Conservation (phyloP, 2,113 vertebrate species). For the Ibidorhyncha struthersii region DNA sequence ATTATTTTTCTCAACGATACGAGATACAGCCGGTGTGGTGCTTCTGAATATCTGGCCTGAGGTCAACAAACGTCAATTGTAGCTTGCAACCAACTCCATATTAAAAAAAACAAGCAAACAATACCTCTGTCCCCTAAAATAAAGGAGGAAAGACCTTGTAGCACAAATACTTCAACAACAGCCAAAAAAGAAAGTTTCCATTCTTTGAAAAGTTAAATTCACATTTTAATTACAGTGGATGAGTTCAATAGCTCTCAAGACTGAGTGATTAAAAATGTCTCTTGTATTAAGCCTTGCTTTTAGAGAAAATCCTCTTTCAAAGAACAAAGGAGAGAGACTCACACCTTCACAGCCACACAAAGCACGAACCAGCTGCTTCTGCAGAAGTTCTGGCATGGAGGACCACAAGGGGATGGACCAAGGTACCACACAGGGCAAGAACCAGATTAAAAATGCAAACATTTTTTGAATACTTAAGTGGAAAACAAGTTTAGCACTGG, state of each 20-base stretch:
- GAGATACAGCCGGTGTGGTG: fast-evolving
- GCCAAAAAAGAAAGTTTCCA: not conserved
- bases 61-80: not conserved
- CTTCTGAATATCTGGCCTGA: not conserved
- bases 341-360: not conserved
- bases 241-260: not conserved
- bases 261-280: not conserved
- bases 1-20: not conserved
- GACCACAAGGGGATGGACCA: fast-evolving
- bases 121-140: not conserved
- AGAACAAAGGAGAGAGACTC: not conserved
- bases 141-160: not conserved
- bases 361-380: not conserved
- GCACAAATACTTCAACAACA: not conserved
- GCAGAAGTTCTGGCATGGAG: not conserved
- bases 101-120: not conserved
- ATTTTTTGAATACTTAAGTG: not conserved
- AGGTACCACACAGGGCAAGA: not conserved
- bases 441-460: not conserved
- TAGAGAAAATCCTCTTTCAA: not conserved
- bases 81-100: not conserved
- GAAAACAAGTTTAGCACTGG: not conserved
- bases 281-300: not conserved
- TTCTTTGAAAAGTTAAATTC: not conserved
- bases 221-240: fast-evolving